Evolutionary conservation across 2,888 invertebrate genomes (phyloP).

Genomic region (Mesoligia furuncula): DNA sequence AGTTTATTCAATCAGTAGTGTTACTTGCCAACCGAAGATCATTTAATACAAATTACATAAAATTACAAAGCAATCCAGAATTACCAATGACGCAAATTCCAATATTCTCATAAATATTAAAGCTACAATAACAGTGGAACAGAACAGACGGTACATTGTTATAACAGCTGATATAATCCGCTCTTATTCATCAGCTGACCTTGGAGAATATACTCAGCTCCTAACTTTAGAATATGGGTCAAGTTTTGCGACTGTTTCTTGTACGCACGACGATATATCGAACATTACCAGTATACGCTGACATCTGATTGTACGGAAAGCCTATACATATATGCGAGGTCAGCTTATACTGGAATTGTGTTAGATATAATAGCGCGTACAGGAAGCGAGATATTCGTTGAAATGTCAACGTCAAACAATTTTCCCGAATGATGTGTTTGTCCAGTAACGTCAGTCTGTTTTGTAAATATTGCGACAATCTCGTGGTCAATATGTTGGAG

Average conservation of each 20-base stretch:
- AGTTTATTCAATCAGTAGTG: neutral
- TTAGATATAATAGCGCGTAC: neutral
- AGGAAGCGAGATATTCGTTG: slow-evolving; percentile 35
- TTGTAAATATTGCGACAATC: slow-evolving; percentile 34
- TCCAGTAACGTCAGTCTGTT: slow-evolving; percentile 2
- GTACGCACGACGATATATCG: too few relatives aligned
- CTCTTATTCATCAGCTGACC: slow-evolving; percentile 53
- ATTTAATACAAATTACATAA: neutral
- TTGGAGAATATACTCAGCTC: slow-evolving; percentile 52
- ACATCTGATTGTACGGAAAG: neutral
- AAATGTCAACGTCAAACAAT: slow-evolving; percentile 9
- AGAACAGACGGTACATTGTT: slow-evolving; percentile 39
- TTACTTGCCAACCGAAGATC: neutral
- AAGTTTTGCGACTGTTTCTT: slow-evolving; percentile 51
- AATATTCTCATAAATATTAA: slow-evolving; percentile 30
- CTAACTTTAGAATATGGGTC: slow-evolving; percentile 64
- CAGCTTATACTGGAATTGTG: neutral
- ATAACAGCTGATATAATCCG: slow-evolving; percentile 52
- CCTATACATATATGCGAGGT: neutral
- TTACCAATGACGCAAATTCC: slow-evolving; percentile 18
- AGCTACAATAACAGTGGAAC: slow-evolving; percentile 22
- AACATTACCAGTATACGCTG: neutral
- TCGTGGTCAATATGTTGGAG: neutral
- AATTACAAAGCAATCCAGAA: neutral
- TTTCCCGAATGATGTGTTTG: slow-evolving; percentile 22